Percentiles rank a stretch among this genome's conserved stretches.
Evolutionary conservation across 2,113 vertebrate genomes (phyloP).

Genomic region (Triplophysa rosa): DNA sequence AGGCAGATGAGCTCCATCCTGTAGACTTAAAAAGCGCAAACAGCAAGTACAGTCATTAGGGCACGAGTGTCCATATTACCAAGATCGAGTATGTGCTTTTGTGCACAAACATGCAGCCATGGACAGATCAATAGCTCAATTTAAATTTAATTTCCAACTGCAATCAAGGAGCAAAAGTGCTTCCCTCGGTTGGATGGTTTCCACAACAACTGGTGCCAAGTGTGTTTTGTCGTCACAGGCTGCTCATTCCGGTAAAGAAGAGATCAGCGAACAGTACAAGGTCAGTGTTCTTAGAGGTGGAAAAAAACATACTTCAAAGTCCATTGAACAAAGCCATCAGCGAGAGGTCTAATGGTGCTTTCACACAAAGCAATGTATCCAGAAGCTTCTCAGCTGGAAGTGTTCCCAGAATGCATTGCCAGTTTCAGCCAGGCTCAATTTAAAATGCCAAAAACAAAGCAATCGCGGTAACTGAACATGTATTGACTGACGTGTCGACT

Average conservation of each 20-base stretch:
- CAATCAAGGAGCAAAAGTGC: not conserved
- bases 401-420: slow-evolving; percentile 13
- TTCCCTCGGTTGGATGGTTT: not conserved
- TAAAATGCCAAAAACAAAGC: not conserved
- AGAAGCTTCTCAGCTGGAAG: not conserved
- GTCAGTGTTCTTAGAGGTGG: not conserved
- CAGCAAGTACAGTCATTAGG: slow-evolving; percentile 10
- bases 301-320: slow-evolving; percentile 22
- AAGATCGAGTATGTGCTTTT: slow-evolving; percentile 4
- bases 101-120: not conserved
- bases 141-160: not conserved
- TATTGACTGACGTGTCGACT: not conserved
- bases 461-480: not conserved
- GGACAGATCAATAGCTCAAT: slow-evolving; percentile 30
- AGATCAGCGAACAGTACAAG: slow-evolving; percentile 1
- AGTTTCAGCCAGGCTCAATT: not conserved
- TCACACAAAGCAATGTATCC: not conserved
- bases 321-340: slow-evolving; percentile 27
- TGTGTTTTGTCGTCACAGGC: not conserved
- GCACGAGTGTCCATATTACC: slow-evolving; percentile 1
- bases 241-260: slow-evolving; percentile 17
- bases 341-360: slow-evolving; percentile 16
- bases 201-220: not conserved
- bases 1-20: not conserved
- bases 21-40: not conserved